Percentiles rank a stretch among this genome's conserved stretches.
Conservation (phyloP, 2,113 vertebrate species). For the Phalacrocorax pelagicus region DNA sequence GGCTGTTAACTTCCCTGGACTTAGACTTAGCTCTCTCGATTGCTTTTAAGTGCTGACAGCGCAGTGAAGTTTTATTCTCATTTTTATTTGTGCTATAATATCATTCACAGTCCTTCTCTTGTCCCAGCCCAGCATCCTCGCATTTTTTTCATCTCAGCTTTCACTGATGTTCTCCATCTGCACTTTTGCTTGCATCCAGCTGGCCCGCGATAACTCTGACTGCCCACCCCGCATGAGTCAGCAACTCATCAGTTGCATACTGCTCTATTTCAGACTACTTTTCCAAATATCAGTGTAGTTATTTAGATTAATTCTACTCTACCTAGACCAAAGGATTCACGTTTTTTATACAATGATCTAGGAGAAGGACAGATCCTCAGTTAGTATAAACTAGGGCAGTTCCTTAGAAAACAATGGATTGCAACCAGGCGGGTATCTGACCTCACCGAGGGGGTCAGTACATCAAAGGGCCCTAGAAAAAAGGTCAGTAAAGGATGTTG, state of each 20-base stretch:
- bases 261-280: neutral
- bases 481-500: neutral
- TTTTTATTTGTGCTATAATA: neutral
- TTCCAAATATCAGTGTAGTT: neutral
- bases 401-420: neutral
- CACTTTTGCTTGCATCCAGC: neutral
- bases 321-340: neutral
- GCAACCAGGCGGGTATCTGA: neutral
- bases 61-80: neutral
- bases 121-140: neutral
- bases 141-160: neutral
- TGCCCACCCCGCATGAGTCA: neutral
- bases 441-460: accelerated
- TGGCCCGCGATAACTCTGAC: neutral
- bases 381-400: accelerated
- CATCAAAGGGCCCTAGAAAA: neutral
- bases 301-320: neutral
- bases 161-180: neutral
- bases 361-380: neutral
- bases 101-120: neutral
- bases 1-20: neutral
- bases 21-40: neutral
- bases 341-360: accelerated
- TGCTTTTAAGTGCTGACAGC: neutral
- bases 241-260: neutral